phyloP scores from a whole-genome alignment of 2,113 vertebrate species.

The Percina caprodes region DNA sequence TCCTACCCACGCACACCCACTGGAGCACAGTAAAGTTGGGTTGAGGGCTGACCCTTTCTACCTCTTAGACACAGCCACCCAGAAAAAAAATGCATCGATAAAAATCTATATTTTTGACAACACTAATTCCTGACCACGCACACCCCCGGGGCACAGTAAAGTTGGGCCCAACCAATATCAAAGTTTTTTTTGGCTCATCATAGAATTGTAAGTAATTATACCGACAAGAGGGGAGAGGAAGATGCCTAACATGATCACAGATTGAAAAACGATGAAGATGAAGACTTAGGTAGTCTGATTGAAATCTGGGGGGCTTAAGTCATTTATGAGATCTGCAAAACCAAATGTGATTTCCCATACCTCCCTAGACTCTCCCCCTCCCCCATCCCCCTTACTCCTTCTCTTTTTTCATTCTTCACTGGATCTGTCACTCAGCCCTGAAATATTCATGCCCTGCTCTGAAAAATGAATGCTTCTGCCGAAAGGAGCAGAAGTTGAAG shows the following conservation, averaged over 20 bases:
- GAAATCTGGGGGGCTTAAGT: conserved; percentile 71
- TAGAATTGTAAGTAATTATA: conserved; percentile 23
- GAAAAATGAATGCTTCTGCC: conserved; percentile 82
- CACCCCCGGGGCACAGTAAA: conserved; percentile 3
- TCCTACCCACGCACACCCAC: neutral
- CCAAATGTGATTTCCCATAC: conserved; percentile 77
- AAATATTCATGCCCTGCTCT: conserved; percentile 80
- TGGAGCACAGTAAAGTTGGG: neutral
- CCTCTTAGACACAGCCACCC: too few species aligned
- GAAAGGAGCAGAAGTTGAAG: conserved; percentile 77
- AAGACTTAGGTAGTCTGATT: conserved; percentile 59
- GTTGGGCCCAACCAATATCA: neutral
- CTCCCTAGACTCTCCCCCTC: conserved; percentile 53
- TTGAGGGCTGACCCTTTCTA: too few species aligned
- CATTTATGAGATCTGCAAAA: conserved; percentile 76
- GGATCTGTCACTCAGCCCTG: conserved; percentile 79
- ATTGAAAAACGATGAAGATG: conserved; percentile 55
- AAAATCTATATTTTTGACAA: too few species aligned
- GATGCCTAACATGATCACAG: conserved; percentile 11
- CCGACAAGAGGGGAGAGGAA: conserved; percentile 21
- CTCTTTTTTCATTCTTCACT: conserved; percentile 78
- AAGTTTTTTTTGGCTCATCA: conserved; percentile 25
- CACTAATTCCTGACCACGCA: neutral
- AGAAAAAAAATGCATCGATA: too few species aligned
- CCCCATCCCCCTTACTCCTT: conserved; percentile 13